Base-by-base conservation (phyloP, 2,797 vertebrate species). In the Pelobates cultripes region DNA sequence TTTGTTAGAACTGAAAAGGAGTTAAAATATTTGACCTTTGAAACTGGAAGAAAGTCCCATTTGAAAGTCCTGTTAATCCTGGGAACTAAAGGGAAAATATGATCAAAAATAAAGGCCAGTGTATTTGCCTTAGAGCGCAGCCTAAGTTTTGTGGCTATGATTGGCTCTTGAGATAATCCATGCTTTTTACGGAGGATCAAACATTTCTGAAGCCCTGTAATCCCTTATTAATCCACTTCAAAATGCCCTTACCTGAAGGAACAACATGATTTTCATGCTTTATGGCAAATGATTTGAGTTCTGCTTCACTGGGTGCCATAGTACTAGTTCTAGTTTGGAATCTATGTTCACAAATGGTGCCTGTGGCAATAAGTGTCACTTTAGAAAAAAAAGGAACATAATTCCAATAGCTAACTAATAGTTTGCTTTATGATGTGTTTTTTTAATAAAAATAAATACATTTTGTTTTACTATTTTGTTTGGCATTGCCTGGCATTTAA, bases 151-250 rank as follows among this genome's bases (percentile, higher is more conserved):
- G 61, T 3, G 28, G 28, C 17, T 64, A 2, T 28, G 17, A n/a
- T 51, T 64, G 61, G 61, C 61, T 64, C 61, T 64, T 40, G 61
- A 64, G 61, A 64, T 64, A 64, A 64, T 64, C 61, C 17, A 40
- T 64, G n/a, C 61, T 28, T 64, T 64, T 64, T 64, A n/a, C 28
- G 10, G 61, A 64, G 61, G 61, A 64, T 64, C 61, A 64, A 64
- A 64, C 17, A 40, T 64, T 64, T 64, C n/a, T 64, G 61, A 64
- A 64, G 5, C n/a, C 61, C 12, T 6, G 7, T 4, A 64, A 28
- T 40, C 61, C 17, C 7, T 64, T 5, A 64, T 64, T 64, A 64
- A 64, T 64, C 61, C 61, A 28, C 28, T 40, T 28, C n/a, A 64
- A 40, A 64, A 64, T 64, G 17, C 28, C 61, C 61, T 64, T n/a